Evolutionary conservation across 2,797 vertebrate genomes (phyloP).

Genomic region (Sebastes aleutianus): DNA sequence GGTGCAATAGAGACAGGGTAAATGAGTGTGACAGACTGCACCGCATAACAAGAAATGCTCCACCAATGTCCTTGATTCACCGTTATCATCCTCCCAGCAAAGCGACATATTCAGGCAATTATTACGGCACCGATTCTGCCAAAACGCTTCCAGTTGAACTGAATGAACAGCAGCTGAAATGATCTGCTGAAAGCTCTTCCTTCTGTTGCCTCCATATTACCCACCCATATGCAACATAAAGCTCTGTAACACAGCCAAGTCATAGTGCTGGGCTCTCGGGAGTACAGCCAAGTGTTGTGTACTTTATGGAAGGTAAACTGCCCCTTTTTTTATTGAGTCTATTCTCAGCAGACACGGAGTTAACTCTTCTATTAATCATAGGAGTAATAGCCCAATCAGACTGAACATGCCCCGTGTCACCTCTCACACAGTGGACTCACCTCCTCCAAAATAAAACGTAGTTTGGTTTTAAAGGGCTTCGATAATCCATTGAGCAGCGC

Average conservation of each 20-base stretch:
- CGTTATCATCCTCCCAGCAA: neutral
- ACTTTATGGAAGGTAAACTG: neutral
- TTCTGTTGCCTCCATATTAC: slow-evolving; percentile 25
- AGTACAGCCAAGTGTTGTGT: slow-evolving; percentile 17
- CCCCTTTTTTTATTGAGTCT: neutral
- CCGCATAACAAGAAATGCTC: neutral
- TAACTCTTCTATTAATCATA: slow-evolving; percentile 3
- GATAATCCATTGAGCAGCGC: slow-evolving; percentile 55
- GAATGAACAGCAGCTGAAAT: slow-evolving; percentile 39
- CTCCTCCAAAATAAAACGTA: slow-evolving; percentile 9
- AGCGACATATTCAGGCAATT: slow-evolving; percentile 22
- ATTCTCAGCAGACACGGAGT: slow-evolving; percentile 13
- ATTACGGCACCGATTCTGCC: slow-evolving; percentile 16
- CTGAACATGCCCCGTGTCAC: neutral
- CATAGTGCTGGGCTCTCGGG: neutral
- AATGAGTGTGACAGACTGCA: slow-evolving; percentile 1
- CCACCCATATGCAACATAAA: slow-evolving; percentile 27
- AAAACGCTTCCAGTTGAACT: slow-evolving; percentile 29
- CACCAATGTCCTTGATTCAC: neutral
- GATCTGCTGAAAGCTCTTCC: slow-evolving; percentile 34
- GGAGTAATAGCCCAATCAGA: slow-evolving; percentile 18
- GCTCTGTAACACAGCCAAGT: slow-evolving; percentile 17
- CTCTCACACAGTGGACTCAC: slow-evolving; percentile 6
- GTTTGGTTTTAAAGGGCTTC: slow-evolving; percentile 36
- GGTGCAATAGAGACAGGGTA: neutral